Percentiles rank a stretch among this genome's conserved stretches.
Conservation (phyloP, 2,888 invertebrate species). For the Drosophila kambysellisi region DNA sequence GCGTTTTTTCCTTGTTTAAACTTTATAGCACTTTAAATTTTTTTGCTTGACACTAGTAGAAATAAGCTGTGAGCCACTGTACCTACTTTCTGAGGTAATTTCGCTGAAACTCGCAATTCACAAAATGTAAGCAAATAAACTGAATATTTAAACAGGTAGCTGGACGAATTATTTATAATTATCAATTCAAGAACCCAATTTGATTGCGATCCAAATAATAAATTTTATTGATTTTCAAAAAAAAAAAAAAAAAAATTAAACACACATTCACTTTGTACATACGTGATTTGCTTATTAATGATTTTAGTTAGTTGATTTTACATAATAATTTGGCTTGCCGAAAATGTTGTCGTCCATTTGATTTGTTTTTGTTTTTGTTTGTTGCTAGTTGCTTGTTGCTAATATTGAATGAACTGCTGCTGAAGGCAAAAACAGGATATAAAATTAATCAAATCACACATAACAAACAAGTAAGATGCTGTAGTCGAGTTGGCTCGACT, state of each 20-base stretch:
- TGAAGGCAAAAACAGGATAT: background rate
- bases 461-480: too few species aligned
- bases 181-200: background rate
- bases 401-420: slow-evolving; percentile 7
- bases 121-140: background rate
- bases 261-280: too few species aligned
- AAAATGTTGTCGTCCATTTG: slow-evolving; percentile 21
- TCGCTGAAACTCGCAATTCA: too few species aligned
- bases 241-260: too few species aligned
- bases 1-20: too few species aligned
- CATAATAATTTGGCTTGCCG: slow-evolving; percentile 36
- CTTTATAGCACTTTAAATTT: too few species aligned
- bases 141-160: background rate
- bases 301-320: background rate
- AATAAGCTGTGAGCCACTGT: too few species aligned
- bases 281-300: slow-evolving; percentile 2
- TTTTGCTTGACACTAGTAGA: too few species aligned
- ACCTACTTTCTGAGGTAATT: too few species aligned
- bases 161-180: background rate
- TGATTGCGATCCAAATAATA: slow-evolving; percentile 7
- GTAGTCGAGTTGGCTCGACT: too few species aligned
- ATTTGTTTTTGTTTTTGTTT: background rate
- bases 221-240: slow-evolving; percentile 11
- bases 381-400: background rate
- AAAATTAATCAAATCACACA: background rate